Conservation (phyloP, 2,797 vertebrate genomes). For the Zalophus californianus region DNA sequence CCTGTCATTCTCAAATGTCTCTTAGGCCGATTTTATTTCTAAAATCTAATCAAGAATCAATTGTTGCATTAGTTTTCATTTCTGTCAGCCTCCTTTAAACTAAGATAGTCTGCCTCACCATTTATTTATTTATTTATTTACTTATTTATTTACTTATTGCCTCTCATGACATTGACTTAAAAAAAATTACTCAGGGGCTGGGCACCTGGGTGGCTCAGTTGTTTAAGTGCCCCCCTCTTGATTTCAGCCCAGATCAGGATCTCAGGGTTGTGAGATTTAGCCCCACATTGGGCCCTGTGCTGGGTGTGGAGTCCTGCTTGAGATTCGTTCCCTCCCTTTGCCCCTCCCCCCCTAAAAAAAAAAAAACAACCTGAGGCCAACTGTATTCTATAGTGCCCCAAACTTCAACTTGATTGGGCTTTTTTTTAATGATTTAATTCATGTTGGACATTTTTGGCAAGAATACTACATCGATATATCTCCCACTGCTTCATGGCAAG, state of each 20-base stretch:
- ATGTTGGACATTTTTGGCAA: not conserved
- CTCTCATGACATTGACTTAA: not conserved
- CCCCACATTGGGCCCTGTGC: no score
- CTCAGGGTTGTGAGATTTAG: not conserved
- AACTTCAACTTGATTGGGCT: not conserved
- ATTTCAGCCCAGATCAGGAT: not conserved
- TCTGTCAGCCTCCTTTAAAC: not conserved
- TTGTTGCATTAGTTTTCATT: not conserved
- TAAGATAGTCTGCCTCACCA: not conserved
- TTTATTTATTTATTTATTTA: not conserved
- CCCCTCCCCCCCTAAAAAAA: no score
- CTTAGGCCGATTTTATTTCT: not conserved
- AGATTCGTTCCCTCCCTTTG: no score
- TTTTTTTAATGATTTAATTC: not conserved
- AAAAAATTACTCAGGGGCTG: not conserved
- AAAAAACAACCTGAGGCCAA: not conserved
- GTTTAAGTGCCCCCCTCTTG: no score
- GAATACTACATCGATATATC: not conserved
- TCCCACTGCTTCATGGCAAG: not conserved
- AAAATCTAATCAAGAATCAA: not conserved
- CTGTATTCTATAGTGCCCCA: not conserved
- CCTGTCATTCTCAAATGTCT: not conserved
- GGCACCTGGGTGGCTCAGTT: no score
- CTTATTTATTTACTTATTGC: not conserved
- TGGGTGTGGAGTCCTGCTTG: no score